Conservation (phyloP, 2,888 invertebrate genomes). For the Pinctada fucata region DNA sequence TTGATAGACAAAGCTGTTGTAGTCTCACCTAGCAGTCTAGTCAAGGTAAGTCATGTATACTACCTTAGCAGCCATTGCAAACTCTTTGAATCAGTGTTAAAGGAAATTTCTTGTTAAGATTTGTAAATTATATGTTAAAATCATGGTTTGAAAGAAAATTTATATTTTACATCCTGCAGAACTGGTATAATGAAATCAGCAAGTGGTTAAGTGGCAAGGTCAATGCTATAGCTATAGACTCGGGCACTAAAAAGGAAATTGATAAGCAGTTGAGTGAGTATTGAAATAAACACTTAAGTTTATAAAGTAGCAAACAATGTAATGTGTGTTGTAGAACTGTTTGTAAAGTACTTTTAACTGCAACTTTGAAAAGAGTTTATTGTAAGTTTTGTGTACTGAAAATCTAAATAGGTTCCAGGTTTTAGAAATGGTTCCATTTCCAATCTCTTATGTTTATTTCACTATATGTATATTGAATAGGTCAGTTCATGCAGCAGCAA, state of each 20-base stretch:
- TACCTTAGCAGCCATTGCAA: too few relatives aligned
- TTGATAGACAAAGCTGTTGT: conserved; percentile 94
- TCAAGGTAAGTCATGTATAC: conserved; percentile 88
- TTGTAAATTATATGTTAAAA: background rate
- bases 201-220: conserved; percentile 96
- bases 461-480: too few relatives aligned
- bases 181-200: conserved; percentile 98
- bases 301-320: background rate
- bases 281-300: conserved; percentile 1
- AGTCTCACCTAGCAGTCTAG: conserved; percentile 97
- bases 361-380: background rate
- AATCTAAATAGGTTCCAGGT: too few relatives aligned
- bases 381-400: too few relatives aligned
- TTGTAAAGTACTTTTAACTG: too few relatives aligned
- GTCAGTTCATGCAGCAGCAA: conserved; percentile 85
- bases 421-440: too few relatives aligned
- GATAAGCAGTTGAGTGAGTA: conserved; percentile 79
- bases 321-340: background rate
- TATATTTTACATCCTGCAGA: conserved; percentile 77
- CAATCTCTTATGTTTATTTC: too few relatives aligned
- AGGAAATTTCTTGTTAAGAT: background rate
- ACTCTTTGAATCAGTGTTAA: too few relatives aligned
- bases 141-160: background rate
- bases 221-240: conserved; percentile 81
- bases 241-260: conserved; percentile 86